Evolutionary conservation across 2,797 vertebrate species (phyloP).

Genomic region (Cyprinodon diabolis): DNA sequence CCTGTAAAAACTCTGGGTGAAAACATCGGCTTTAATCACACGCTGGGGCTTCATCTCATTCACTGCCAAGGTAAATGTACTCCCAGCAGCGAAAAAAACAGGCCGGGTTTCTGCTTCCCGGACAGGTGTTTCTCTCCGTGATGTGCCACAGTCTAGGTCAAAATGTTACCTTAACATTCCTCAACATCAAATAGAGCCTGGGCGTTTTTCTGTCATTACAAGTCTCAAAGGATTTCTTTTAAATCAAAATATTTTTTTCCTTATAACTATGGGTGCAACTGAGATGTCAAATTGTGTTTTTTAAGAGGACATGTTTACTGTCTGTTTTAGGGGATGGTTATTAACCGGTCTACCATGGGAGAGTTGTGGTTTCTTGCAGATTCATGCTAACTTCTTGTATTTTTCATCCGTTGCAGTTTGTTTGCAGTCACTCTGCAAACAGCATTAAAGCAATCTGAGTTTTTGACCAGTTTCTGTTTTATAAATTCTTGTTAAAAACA

Average conservation of each 20-base stretch:
- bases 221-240: constrained; percentile 65
- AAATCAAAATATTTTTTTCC: constrained; percentile 55
- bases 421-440: constrained; percentile 29
- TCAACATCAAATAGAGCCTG: constrained; percentile 71
- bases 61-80: constrained; percentile 92
- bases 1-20: constrained; percentile 92
- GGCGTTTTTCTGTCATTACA: constrained; percentile 67
- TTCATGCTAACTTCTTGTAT: constrained; percentile 19
- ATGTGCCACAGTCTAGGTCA: constrained; percentile 68
- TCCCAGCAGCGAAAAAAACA: constrained; percentile 54
- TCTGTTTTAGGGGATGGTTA: constrained; percentile 59
- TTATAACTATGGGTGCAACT: constrained; percentile 47
- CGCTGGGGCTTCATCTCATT: constrained; percentile 90
- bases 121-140: constrained; percentile 78
- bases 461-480: constrained; percentile 31
- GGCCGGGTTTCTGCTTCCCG: constrained; percentile 76
- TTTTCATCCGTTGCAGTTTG: constrained; percentile 37
- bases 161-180: constrained; percentile 63
- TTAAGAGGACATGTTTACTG: constrained; percentile 44
- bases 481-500: constrained; percentile 31
- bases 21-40: constrained; percentile 90
- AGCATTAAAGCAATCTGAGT: constrained; percentile 11
- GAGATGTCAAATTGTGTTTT: constrained; percentile 53
- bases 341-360: constrained; percentile 63
- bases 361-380: constrained; percentile 31